Evolutionary conservation across 2,888 invertebrate species (phyloP), one percentile per base, ranked within the genome.

Genomic region (Tolmerus cingulatus): DNA sequence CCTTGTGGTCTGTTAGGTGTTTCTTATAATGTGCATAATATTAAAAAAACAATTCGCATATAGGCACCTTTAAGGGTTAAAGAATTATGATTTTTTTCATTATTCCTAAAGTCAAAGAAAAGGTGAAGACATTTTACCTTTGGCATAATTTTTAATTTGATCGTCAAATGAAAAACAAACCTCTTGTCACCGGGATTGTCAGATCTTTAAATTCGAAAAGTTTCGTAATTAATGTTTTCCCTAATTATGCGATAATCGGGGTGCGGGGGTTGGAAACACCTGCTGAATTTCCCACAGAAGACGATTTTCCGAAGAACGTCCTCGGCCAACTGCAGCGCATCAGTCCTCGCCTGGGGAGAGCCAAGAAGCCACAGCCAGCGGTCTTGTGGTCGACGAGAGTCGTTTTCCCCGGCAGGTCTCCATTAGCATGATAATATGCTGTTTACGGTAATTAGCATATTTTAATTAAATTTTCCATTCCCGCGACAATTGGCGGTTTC

Each of bases 391-490:
- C 66, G 66, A 23, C 19, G 66, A 66, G 27, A 66, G 27, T 66
- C 66, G 66, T 66, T 66, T 66, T 66, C 66, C 27, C 66, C 66
- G 27, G 23, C 66, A 66, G 66, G 27, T 66, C 76, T 34, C 37
- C 76, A 76, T 76, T 76, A 76, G 76, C 76, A 76, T 76, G 76
- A 76, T 76, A 76, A 76, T 76, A 14, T 34, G 37, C 76, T 76
- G 34, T 76, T 76, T 76, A 76, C 27, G 76, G 37, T 76, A 76
- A 76, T 76, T 76, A 76, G n/a, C 76, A 37, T 19, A 76, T 37
- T 76, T 76, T 76, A 76, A 76, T 76, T 76, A 76, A 76, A 37
- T 34, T 76, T 76, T 34, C 76, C 34, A 76, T 30, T 76, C 76
- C 37, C 76, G n/a, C 37, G 76, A 76, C 76, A 76, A 76, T 76